Base-by-base conservation (phyloP, 2,888 invertebrate species). In the Lasioglossum morio region DNA sequence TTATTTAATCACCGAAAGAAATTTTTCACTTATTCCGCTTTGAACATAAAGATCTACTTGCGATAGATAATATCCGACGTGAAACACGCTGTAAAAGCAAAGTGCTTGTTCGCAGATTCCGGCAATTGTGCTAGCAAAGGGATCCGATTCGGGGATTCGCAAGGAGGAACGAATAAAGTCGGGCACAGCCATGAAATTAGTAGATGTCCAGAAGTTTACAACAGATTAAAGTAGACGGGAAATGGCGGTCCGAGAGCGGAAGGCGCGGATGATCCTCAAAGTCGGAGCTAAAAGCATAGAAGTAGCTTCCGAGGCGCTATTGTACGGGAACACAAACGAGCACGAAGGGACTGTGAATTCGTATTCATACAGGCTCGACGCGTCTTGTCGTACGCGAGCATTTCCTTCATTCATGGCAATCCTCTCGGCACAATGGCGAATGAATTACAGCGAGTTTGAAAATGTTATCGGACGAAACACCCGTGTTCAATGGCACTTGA, bases 401-500 rank as follows among this genome's bases (percentile, higher is more conserved):
- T 84, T 91, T 87, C 87, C 89, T 81, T 80, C 81, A 72, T 81
- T 87, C 84, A 77, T 85, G 81, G 84, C 85, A 83, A 87, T 88
- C 74, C 82, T 78, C 81, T 66, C 73, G 74, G 72, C 60, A 78
- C 82, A 86, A 85, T 83, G 82, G 87, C 85, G 87, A 89, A 89
- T 89, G 88, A 90, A 89, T 89, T 46, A 60, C 30, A 37, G 40
- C n/a, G 37, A 46, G n/a, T 46, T 66, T 70, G 69, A 53, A 60
- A 77, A 30, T 37, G 76, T 66, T 53, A 57, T 57, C 72, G n/a
- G 70, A 81, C 73, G 53, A 77, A 72, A 40, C 40, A 43, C 30
- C 53, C 48, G 12, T 23, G 34, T 43, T 60, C 60, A 48, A 30
- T 60, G 43, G 57, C 74, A n/a, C 70, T 37, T 40, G 4, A 57